Percentiles rank a stretch among this genome's conserved stretches.
phyloP scores from a whole-genome alignment of 1,140 invertebrate genomes.

The Eriosoma lanigerum region DNA sequence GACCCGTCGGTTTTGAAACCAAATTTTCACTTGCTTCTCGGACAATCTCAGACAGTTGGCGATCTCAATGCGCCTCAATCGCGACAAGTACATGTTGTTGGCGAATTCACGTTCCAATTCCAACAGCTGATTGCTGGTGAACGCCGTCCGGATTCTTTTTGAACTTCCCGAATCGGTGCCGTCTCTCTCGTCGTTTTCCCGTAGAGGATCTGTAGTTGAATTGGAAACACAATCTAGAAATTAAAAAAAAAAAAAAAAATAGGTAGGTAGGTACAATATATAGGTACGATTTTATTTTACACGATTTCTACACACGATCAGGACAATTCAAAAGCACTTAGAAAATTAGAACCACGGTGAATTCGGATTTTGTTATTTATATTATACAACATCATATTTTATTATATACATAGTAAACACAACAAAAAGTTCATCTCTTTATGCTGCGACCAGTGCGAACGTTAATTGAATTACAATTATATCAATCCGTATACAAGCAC shows the following conservation, averaged over 20 bases:
- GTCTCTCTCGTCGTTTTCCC: conserved; percentile 84
- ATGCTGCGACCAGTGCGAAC: too few species aligned
- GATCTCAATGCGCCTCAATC: conserved; percentile 97
- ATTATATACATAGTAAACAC: too few species aligned
- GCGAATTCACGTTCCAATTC: conserved; percentile 99
- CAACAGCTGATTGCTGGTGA: conserved; percentile 96
- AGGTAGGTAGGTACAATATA: too few species aligned
- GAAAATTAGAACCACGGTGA: too few species aligned
- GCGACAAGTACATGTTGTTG: conserved; percentile 97
- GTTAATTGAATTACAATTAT: too few species aligned
- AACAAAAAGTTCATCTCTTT: too few species aligned
- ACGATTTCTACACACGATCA: too few species aligned
- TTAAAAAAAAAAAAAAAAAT: neutral
- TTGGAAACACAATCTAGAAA: neutral
- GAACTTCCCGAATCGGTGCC: conserved; percentile 81
- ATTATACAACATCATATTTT: too few species aligned
- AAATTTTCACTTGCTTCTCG: conserved; percentile 98
- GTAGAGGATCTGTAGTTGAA: conserved; percentile 55
- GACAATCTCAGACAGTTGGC: conserved; percentile 94
- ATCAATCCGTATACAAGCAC: too few species aligned
- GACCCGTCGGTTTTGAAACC: conserved; percentile 99
- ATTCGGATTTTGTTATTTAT: too few species aligned
- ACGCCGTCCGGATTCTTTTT: conserved; percentile 67
- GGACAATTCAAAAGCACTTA: too few species aligned
- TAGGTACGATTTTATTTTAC: neutral